Evolutionary conservation across 23 tunicate genomes (phyloP), one percentile per base, ranked within the genome.

Genomic region (Oikopleura vanhoeffeni): DNA sequence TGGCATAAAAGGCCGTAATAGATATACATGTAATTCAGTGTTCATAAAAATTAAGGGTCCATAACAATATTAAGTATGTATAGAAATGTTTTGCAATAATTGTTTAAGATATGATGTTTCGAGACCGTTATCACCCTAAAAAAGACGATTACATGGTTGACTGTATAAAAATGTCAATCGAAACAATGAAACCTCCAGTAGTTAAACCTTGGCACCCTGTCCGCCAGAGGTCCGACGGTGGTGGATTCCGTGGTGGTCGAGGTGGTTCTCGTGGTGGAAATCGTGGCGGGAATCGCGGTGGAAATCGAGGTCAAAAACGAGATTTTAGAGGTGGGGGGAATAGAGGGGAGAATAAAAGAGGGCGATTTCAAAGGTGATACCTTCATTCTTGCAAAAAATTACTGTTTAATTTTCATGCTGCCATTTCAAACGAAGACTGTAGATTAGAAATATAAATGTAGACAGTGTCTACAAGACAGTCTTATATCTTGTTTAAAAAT

Each of bases 181-280:
- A 71, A 33, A 71, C 79, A 38, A 71, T 71, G 79, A 71, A 71
- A 38, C 79, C 79, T 33, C 79, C 79, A 30, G 32, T 71, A 33
- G 79, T 71, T 33, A 32, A 28, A 38, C 79, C 79, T 38, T 71
- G 79, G 79, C 27, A 71, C 32, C 79, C 79, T 2, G 79, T 2
- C 36, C 27, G 35, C 4, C 34, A 30, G 32, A 18, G 38, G 4
- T 3, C 38, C 4, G 32, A 71, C 34, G 4, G 35, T 32, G 34
- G 79, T 30, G 34, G 34, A 24, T 2, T 18, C 38, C 35, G 35
- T 30, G 34, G 79, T 4, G 79, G 79, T 30, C 79, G 32, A 4
- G 4, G 35, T 24, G 35, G 79, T 49, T 33, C 36, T 2, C 79
- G 79, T 30, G 79, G 34, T 3, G 35, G 35, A 18, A 49, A 49